phyloP scores from a whole-genome alignment of 2,888 invertebrate species.

The Seladonia tumulorum region DNA sequence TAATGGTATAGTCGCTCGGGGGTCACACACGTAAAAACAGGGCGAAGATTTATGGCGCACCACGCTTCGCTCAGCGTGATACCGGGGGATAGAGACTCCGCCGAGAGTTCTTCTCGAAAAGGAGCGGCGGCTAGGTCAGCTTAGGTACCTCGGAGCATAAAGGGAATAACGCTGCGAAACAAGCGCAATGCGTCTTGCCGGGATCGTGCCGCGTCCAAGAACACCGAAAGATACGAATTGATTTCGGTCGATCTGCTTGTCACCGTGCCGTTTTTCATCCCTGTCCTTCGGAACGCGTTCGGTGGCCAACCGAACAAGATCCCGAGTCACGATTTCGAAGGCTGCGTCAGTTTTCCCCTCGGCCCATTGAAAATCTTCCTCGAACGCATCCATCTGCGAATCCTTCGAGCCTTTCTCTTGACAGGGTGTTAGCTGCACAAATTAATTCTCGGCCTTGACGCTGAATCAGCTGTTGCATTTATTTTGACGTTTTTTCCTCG shows the following conservation, averaged over 20 bases:
- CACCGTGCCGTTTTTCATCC: constrained; percentile 54
- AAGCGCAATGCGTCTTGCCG: constrained; percentile 37
- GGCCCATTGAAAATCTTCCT: neutral
- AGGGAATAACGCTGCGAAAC: constrained; percentile 51
- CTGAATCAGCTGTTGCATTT: too few species aligned
- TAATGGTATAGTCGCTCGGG: constrained; percentile 75
- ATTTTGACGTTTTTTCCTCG: too few species aligned
- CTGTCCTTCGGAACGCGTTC: neutral
- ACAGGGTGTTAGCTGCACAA: neutral
- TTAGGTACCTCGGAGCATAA: constrained; percentile 26
- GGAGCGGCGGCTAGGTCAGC: constrained; percentile 44
- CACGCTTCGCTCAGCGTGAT: constrained; percentile 75
- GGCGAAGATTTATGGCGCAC: constrained; percentile 79
- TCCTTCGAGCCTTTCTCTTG: neutral
- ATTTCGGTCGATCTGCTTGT: constrained; percentile 52
- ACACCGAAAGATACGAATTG: constrained; percentile 63
- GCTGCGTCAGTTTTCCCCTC: neutral
- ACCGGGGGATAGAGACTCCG: constrained; percentile 54
- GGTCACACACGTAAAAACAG: constrained; percentile 82
- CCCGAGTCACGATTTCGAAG: constrained; percentile 18
- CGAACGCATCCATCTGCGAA: constrained; percentile 2
- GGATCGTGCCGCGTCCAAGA: constrained; percentile 33
- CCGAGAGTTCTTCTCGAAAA: constrained; percentile 49
- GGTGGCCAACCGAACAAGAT: constrained; percentile 12
- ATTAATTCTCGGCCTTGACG: neutral